Evolutionary conservation across 2,797 vertebrate genomes (phyloP).

Genomic region (Holocentrus rufus): DNA sequence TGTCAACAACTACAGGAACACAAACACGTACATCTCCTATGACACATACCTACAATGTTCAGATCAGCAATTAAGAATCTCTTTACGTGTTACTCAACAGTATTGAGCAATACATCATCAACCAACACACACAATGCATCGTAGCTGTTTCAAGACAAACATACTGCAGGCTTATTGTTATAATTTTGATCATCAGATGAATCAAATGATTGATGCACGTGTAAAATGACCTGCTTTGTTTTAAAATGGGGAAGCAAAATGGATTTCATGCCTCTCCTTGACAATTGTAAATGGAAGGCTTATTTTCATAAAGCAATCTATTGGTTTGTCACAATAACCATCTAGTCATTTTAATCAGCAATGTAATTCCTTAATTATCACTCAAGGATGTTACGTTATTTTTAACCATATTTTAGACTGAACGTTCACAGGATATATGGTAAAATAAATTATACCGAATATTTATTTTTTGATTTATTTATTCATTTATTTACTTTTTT

Average conservation of each 20-base stretch:
- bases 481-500: not conserved
- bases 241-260: not conserved
- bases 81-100: conserved; percentile 11
- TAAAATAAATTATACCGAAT: too few relatives aligned
- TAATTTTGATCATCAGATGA: not conserved
- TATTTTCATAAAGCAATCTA: too few relatives aligned
- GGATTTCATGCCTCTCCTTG: not conserved
- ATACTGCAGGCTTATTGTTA: not conserved
- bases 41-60: conserved; percentile 14
- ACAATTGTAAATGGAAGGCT: not conserved
- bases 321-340: too few relatives aligned
- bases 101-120: conserved; percentile 12
- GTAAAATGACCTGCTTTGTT: not conserved
- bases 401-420: not conserved
- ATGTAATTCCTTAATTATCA: too few relatives aligned
- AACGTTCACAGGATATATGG: not conserved
- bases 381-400: too few relatives aligned
- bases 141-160: too few relatives aligned
- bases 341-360: too few relatives aligned
- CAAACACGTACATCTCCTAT: conserved; percentile 13
- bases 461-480: not conserved
- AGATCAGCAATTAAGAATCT: conserved; percentile 1
- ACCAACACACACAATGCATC: too few relatives aligned
- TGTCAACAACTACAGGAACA: conserved; percentile 39
- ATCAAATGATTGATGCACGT: not conserved